Evolutionary conservation across 2,888 invertebrate genomes (phyloP), one percentile per base, ranked within the genome.

Genomic region (Willowsia nigromaculata): DNA sequence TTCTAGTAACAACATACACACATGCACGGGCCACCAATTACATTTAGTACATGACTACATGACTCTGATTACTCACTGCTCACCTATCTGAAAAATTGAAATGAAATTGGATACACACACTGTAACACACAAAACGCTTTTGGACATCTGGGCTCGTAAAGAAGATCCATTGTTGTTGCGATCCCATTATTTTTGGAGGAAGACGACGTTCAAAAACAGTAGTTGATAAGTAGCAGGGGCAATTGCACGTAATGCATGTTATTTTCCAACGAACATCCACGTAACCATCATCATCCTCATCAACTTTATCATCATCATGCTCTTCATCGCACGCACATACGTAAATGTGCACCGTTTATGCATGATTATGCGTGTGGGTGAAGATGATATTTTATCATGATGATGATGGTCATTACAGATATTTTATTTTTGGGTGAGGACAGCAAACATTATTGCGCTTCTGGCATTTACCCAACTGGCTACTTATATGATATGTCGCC

Each of bases 101-200:
- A 30, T 40, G 30, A 85, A 74, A 85, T 78, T 18, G 18, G 30
- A 47, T 40, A 40, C 33, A 22, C 30, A 43, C 85, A 74, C 59
- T 74, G 76, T 59, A 85, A 50, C 85, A 85, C 56, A 56, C 76
- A 71, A 68, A 37, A 27, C 65, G 22, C 15, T 33, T 37, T 53
- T 37, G 33, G 78, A 33, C 33, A 50, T 30, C n/a, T 53, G 78
- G 1, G 50, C 78, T 33, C 78, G 7, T 33, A 78, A 50, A 53
- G 50, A 56, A 37, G 71, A 53, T 53, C 40, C 53, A 71, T 53
- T 65, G 40, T 74, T 40, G 40, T 59, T 27, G 25, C 47, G 76
- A 59, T 85, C 85, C 76, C 76, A 85, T 85, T 85, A 85, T 59
- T 85, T 76, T 43, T 65, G 85, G 76, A 85, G 85, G 85, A 76